Base-by-base conservation (phyloP, 2,797 vertebrate genomes). In the Xiphophorus birchmanni region DNA sequence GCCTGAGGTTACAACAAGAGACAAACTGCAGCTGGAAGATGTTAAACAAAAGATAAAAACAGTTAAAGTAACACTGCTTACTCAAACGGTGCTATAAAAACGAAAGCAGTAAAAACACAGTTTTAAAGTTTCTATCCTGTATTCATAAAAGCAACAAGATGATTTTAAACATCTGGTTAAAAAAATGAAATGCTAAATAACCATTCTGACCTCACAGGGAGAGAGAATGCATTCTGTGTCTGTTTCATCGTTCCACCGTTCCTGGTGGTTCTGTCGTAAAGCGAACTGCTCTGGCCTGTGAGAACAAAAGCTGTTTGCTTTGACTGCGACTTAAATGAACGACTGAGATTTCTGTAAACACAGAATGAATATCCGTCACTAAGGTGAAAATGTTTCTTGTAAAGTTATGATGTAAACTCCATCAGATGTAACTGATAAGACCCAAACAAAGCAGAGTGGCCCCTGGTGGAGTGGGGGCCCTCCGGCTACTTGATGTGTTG, bases 381-480 rank as follows among this genome's bases (percentile, higher is more conserved):
- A 35, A 35, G 32, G 4, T 32, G 60, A 35, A 65, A 6, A 35
- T 63, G 63, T 42, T 69, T 69, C 37, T 15, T 15, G 67, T 71
- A 45, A 65, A 21, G 15, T 35, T 63, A 37, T 40, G 32, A 67
- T 67, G 15, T 35, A 76, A 18, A 45, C 40, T 7, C 0, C 2
- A 63, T 44, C 75, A 63, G n/a, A 21, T 50, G 35, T 11, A 37
- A 37, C 48, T 40, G 48, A 54, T 37, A 13, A 15, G 26, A 72
- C 78, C 17, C 67, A 52, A 77, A 71, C 42, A 86, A 26, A 73
- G 65, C 13, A 54, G 74, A 86, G 65, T 56, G 54, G 40, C 76
- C 65, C 52, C 67, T n/a, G 12, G 23, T 42, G 79, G 74, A 73
- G 47, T 78, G 1, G 11, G 81, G 73, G 7, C 50, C 44, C 4